Percentiles rank a stretch among this genome's conserved stretches.
Evolutionary conservation across 2,113 vertebrate species (phyloP).

Genomic region (Oceanites oceanicus): DNA sequence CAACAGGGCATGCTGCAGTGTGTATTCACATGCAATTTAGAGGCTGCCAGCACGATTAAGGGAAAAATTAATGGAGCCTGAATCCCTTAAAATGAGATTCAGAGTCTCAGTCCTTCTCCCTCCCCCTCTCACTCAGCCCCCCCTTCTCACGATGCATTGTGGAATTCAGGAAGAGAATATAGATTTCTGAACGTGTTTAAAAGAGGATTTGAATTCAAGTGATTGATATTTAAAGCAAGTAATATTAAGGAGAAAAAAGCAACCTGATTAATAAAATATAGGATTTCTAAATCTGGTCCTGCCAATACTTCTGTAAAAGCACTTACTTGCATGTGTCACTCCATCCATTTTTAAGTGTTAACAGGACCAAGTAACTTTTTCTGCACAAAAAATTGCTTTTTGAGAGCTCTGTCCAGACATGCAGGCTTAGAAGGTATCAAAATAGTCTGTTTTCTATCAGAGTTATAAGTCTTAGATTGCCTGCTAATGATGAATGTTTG

Average conservation of each 20-base stretch:
- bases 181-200: background rate
- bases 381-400: background rate
- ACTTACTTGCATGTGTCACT: background rate
- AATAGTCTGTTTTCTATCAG: background rate
- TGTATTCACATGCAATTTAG: background rate
- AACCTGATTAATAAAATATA: background rate
- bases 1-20: background rate
- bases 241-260: background rate
- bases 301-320: background rate
- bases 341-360: background rate
- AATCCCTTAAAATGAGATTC: background rate
- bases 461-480: background rate
- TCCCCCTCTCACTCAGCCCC: background rate
- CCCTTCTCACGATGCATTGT: background rate
- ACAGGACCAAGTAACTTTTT: background rate
- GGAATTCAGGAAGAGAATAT: background rate
- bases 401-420: background rate
- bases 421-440: background rate
- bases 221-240: background rate
- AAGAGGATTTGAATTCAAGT: background rate
- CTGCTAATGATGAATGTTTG: background rate
- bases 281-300: background rate
- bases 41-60: background rate
- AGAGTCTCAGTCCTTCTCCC: background rate
- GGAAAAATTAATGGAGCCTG: background rate